phyloP scores from a whole-genome alignment of 2,797 vertebrate species.

The Zalophus californianus region DNA sequence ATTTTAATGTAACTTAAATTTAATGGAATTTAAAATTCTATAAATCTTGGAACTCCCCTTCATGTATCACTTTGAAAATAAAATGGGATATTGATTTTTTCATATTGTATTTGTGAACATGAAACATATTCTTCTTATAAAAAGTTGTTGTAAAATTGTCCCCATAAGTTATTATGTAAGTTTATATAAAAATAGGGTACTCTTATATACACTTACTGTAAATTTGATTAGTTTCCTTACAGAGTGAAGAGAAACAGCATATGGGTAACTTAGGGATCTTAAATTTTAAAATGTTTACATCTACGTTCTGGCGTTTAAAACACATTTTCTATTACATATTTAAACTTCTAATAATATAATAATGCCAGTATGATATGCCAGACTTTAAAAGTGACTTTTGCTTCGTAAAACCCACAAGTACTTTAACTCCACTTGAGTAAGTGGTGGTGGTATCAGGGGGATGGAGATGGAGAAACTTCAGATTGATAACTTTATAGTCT shows the following conservation, averaged over 20 bases:
- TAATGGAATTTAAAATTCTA: constrained; percentile 54
- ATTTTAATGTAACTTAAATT: constrained; percentile 31
- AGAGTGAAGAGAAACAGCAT: background rate
- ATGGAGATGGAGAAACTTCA: too few relatives aligned
- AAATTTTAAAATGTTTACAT: background rate
- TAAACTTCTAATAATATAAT: background rate
- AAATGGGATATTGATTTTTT: constrained; percentile 69
- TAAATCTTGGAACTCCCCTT: constrained; percentile 5
- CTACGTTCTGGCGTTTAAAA: background rate
- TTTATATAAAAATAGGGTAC: background rate
- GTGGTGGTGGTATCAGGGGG: accelerated
- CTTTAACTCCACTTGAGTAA: background rate
- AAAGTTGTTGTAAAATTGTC: constrained; percentile 15
- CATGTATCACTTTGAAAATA: constrained; percentile 52
- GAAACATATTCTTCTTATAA: constrained; percentile 10
- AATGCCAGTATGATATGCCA: background rate
- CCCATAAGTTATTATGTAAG: background rate
- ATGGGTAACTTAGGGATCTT: background rate
- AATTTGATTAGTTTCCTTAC: background rate
- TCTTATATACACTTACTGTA: background rate
- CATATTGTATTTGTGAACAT: constrained; percentile 33
- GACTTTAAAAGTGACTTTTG: background rate
- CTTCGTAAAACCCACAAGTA: background rate
- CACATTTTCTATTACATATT: background rate
- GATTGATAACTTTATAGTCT: background rate